Evolutionary conservation across 2,888 invertebrate species (phyloP).

Genomic region (Calameuta idolon): DNA sequence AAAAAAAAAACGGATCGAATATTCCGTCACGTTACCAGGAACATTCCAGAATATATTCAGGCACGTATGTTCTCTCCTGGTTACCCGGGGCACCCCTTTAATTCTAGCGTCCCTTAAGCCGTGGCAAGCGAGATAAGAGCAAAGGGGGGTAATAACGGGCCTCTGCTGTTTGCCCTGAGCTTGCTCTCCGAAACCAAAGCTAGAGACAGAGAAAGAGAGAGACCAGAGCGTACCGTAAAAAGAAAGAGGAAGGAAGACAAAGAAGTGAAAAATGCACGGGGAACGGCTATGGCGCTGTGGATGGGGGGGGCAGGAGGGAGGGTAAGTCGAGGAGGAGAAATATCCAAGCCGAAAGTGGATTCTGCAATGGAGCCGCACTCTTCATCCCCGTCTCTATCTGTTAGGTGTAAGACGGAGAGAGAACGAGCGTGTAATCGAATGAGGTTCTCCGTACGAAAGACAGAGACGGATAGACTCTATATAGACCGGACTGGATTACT

Average conservation of each 20-base stretch:
- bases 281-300: background rate
- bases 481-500: background rate
- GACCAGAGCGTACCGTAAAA: background rate
- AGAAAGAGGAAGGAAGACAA: background rate
- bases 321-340: background rate
- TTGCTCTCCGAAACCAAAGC: background rate
- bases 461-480: conserved; percentile 11
- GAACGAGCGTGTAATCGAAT: background rate
- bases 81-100: background rate
- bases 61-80: background rate
- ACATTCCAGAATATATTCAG: background rate
- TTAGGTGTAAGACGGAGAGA: background rate
- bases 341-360: background rate
- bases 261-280: background rate
- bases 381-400: background rate
- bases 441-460: background rate
- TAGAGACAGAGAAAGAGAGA: conserved; percentile 18
- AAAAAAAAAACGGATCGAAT: background rate
- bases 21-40: background rate
- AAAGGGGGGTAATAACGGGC: background rate
- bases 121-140: background rate
- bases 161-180: background rate
- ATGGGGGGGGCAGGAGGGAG: background rate
- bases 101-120: background rate
- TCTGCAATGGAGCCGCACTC: background rate